Percentiles rank a stretch among this genome's conserved stretches.
Conservation (phyloP, 30 jellyfish, hydroid and myxozoan species). For the Turritopsis dohrnii region DNA sequence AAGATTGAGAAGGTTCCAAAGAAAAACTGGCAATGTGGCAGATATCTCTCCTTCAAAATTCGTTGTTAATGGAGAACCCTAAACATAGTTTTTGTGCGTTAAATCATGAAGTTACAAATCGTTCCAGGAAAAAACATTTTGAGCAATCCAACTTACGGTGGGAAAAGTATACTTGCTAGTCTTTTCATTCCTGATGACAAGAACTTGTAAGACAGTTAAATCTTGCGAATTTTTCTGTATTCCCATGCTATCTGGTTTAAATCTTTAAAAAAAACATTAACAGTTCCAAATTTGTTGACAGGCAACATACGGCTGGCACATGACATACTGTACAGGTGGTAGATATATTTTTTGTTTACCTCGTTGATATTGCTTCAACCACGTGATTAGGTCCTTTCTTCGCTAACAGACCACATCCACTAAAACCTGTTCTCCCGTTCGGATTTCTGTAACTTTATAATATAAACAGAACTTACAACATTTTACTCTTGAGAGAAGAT, state of each 20-base stretch:
- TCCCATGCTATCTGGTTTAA: neutral
- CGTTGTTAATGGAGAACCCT: neutral
- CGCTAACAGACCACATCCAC: neutral
- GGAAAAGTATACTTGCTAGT: neutral
- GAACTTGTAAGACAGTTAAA: neutral
- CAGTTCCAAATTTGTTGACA: no score
- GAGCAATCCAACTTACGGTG: neutral
- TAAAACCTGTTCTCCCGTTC: slow-evolving; percentile 13
- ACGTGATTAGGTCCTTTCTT: neutral
- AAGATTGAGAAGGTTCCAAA: neutral
- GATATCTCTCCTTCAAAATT: neutral
- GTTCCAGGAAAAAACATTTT: neutral
- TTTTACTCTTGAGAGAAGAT: neutral
- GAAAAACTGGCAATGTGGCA: neutral
- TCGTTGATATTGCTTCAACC: neutral
- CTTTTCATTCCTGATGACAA: slow-evolving; percentile 1
- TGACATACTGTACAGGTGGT: no score
- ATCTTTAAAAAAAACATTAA: neutral
- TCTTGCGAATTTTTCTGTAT: neutral
- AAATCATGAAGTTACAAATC: no score
- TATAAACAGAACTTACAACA: neutral
- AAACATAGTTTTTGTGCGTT: neutral
- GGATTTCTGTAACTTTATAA: neutral
- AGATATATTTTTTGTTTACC: neutral
- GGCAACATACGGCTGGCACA: no score